Base-by-base conservation (phyloP, 2,113 vertebrate species). In the Geococcyx californianus region DNA sequence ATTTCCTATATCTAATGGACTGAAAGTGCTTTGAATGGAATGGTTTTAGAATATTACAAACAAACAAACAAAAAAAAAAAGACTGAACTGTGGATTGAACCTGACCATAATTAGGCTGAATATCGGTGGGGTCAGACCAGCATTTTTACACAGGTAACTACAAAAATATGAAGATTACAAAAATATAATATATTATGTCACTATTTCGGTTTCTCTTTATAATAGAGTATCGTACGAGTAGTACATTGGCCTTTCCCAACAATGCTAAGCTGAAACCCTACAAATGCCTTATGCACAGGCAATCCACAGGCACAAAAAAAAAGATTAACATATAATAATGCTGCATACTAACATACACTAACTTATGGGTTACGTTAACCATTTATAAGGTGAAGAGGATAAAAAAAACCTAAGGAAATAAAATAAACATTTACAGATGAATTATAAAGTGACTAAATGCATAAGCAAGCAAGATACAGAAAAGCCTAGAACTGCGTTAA, bases 21-120 rank as follows among this genome's bases (percentile, higher is more conserved):
- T 97, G 97, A 99, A 99, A 99, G 99, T 99, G 99, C 99, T 98
- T 98, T 98, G 98, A 98, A 98, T 98, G 98, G 99, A 99, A 99
- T 98, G 98, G 98, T 98, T 98, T 98, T 96, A 98, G 98, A 98
- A 98, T 83, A 95, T 85, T 64, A 94, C 79, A 75, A 77, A 97
- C 96, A 40, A 94, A 90, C 42, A 16, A 86, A 40, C 60, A 44
- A 51, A 85, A 60, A 80, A 62, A 25, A 60, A 47, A 56, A 78
- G 59, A 93, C 87, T 84, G 84, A 97, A 97, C 98, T 97, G 98
- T 98, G 98, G 98, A 97, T 96, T 96, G 95, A 97, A 98, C 98
- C 96, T 97, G 97, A 96, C 90, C 93, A 94, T 93, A 92, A 81
- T 85, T 90, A 81, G 97, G 97, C 96, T 91, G 95, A 94, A 76